Base-by-base conservation (phyloP, 2,888 invertebrate genomes). In the Matsumyia berberina region DNA sequence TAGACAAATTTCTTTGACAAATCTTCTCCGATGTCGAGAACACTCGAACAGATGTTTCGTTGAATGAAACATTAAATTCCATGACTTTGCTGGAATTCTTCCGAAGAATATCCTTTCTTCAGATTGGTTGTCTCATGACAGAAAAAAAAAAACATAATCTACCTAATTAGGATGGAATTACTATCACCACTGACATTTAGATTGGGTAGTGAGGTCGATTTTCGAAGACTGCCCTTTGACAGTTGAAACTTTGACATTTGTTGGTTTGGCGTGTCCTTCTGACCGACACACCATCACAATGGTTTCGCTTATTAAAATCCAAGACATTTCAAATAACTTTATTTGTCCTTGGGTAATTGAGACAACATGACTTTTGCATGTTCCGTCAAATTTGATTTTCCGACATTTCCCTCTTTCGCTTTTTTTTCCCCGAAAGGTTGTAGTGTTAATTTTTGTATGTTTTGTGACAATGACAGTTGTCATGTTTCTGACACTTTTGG, bases 401-500 rank as follows among this genome's bases (percentile, higher is more conserved):
- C 55, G 53, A 44, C 37, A 74, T 46, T 55, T 62, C 29, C 39
- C 11, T n/a, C 44, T n/a, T 42, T 42, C 24, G n/a, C 4, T n/a
- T 55, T 15, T 17, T 33, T 12, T 33, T 33, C 3, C 2, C n/a
- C 35, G 35, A 17, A 17, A 19, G 44, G 46, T n/a, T 19, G 44
- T 12, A 24, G 83, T 83, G 83, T 73, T 83, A 83, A 83, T 79
- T 79, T 74, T 55, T 79, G 42, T 83, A 73, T 83, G 79, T 62
- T 64, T 83, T 79, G 67, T 57, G 69, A 79, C 79, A 83, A 73
- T 74, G 83, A 79, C 83, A 83, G 73, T 74, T 83, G 83, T 83
- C 83, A 83, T 83, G 83, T 83, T 83, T 83, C 73, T 83, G 83
- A 83, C 83, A 83, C 83, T 83, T 73, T 62, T 42, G 62, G 83